Evolutionary conservation across 2,888 invertebrate genomes (phyloP).

Genomic region (Andrena hattorfiana): DNA sequence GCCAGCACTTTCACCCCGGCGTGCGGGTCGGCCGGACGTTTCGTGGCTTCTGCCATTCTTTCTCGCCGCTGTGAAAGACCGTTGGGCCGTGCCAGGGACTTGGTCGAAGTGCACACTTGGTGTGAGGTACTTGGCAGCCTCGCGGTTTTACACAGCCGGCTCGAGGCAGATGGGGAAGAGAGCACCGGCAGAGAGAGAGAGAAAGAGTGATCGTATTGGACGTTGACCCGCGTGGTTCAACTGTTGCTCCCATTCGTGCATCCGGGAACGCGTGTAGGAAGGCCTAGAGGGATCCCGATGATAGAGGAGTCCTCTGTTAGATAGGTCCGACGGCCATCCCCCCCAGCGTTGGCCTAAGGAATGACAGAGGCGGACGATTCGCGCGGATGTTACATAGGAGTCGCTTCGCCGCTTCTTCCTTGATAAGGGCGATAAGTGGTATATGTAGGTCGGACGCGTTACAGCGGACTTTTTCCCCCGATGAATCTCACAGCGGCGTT

Average conservation of each 20-base stretch:
- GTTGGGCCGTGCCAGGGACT: constrained; percentile 63
- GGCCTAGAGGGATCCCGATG: constrained; percentile 54
- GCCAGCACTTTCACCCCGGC: background rate
- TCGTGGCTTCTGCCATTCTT: constrained; percentile 39
- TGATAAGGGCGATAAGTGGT: constrained; percentile 43
- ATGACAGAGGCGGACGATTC: constrained; percentile 13
- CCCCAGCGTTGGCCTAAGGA: background rate
- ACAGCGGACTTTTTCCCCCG: constrained; percentile 16
- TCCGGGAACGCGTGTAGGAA: constrained; percentile 67
- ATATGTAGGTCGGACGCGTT: constrained; percentile 45
- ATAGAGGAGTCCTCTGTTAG: constrained; percentile 51
- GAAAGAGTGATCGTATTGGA: constrained; percentile 67
- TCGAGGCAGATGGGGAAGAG: constrained; percentile 52
- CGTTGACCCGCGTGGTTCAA: constrained; percentile 79
- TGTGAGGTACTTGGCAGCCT: constrained; percentile 68
- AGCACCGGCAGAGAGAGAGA: constrained; percentile 21
- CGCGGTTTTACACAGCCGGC: constrained; percentile 52
- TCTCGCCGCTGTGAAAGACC: constrained; percentile 38
- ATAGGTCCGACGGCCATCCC: background rate
- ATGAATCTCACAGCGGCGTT: constrained; percentile 1
- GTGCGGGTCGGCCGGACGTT: constrained; percentile 18
- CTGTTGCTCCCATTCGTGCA: constrained; percentile 77
- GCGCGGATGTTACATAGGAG: constrained; percentile 18
- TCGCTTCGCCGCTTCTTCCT: constrained; percentile 6
- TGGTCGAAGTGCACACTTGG: constrained; percentile 50